These are phyloP conservation scores for Serranus cabrilla DNA, from an alignment of 2,797 vertebrate species.

Conservation along the genomic window DNA sequence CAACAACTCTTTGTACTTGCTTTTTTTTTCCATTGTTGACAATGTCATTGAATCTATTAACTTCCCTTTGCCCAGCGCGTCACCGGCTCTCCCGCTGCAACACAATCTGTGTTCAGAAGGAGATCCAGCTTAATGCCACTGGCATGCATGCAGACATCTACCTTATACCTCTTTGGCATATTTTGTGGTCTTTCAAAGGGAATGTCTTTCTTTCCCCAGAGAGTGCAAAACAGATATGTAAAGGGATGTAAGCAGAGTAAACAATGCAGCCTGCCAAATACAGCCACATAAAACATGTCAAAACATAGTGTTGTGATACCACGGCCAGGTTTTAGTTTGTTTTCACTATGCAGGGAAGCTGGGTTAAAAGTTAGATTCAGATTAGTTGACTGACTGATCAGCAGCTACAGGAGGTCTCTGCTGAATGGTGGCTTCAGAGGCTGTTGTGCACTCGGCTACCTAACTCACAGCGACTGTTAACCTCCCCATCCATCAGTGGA, in stretches of 20 bases:
- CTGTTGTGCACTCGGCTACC: constrained; percentile 47
- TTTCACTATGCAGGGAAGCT: constrained; percentile 10
- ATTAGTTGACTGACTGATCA: constrained; percentile 49
- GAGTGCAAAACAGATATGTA: constrained; percentile 14
- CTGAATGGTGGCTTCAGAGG: constrained; percentile 58
- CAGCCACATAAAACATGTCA: constrained; percentile 32
- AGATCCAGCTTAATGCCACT: constrained; percentile 20
- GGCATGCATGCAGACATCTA: constrained; percentile 14
- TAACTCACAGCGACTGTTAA: constrained; percentile 67
- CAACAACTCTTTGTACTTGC: constrained; percentile 24
- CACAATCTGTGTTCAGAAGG: constrained; percentile 22
- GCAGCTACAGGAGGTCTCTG: constrained; percentile 42
- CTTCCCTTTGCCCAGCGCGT: constrained; percentile 38
- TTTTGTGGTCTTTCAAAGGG: constrained; percentile 40
- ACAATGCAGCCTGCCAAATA: constrained; percentile 31
- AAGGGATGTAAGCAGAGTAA: constrained; percentile 30
- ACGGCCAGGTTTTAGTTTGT: constrained; percentile 23
- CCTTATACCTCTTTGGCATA: constrained; percentile 22
- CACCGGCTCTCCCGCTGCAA: constrained; percentile 17
- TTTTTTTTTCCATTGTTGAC: constrained; percentile 40
- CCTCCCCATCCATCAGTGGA: constrained; percentile 76
- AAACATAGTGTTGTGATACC: constrained; percentile 1
- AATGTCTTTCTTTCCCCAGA: constrained; percentile 33
- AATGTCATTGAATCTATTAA: constrained; percentile 61
- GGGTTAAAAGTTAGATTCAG: constrained; percentile 33